A percentile compares a stretch with the other conserved stretches of the same genome.
phyloP scores from a whole-genome alignment of 2,113 vertebrate genomes.

The Brevimyrus niger region DNA sequence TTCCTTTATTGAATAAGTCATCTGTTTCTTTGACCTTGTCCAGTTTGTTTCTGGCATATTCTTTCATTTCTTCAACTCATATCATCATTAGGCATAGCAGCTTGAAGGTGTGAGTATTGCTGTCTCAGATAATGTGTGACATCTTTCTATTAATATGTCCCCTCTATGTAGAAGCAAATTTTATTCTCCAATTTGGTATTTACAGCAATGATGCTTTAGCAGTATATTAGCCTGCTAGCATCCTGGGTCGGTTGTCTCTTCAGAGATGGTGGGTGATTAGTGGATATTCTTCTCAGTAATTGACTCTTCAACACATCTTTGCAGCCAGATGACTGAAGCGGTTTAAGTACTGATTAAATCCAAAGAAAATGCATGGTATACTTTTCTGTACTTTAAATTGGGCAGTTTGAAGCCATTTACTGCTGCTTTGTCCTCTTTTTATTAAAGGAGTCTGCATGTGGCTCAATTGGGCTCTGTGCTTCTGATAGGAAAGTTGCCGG shows the following conservation, averaged over 20 bases:
- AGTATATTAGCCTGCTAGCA: background rate
- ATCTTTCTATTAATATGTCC: background rate
- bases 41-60: background rate
- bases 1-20: background rate
- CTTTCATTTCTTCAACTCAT: background rate
- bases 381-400: background rate
- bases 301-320: background rate
- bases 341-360: background rate
- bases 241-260: background rate
- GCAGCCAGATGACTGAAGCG: background rate
- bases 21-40: background rate
- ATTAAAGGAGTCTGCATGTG: background rate
- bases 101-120: background rate
- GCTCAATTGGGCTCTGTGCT: background rate
- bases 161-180: background rate
- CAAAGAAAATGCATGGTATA: background rate
- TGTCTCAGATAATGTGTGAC: background rate
- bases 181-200: background rate
- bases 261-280: background rate
- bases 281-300: background rate
- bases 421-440: background rate
- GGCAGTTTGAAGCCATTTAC: background rate
- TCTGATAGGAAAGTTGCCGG: background rate
- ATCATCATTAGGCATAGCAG: background rate
- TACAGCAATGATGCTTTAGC: background rate